Percentiles rank a stretch among this genome's conserved stretches.
These are phyloP conservation scores for Gnatocerus cornutus DNA, from an alignment of 2,888 invertebrate genomes.

Conservation along the genomic window DNA sequence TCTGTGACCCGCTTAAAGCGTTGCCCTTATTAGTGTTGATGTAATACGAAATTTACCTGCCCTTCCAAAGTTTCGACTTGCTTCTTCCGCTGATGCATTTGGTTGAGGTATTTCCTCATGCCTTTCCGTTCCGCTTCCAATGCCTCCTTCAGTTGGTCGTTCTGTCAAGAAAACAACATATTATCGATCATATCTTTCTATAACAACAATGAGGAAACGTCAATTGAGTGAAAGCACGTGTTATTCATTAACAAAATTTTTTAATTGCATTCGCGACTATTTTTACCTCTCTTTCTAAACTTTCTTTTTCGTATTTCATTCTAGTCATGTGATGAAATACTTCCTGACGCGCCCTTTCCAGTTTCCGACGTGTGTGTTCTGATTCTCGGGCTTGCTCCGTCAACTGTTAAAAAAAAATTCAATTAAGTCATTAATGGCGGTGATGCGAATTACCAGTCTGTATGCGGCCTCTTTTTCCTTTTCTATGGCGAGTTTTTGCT, in stretches of 20 bases:
- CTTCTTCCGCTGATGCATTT: constrained; percentile 66
- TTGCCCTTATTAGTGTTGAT: constrained; percentile 50
- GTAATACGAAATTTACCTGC: constrained; percentile 54
- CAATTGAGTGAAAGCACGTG: constrained; percentile 40
- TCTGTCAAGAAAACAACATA: constrained; percentile 66
- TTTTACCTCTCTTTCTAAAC: constrained; percentile 74
- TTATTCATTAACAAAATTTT: constrained; percentile 34
- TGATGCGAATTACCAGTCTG: constrained; percentile 67
- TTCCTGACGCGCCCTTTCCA: constrained; percentile 76
- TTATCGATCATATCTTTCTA: neutral
- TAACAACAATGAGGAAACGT: constrained; percentile 29
- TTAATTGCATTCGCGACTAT: constrained; percentile 18
- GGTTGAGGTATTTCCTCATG: constrained; percentile 69
- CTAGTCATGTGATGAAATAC: constrained; percentile 75
- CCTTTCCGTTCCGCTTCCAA: constrained; percentile 73
- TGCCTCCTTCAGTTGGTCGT: constrained; percentile 74
- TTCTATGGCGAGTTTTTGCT: constrained; percentile 71
- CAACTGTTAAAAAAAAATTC: constrained; percentile 65
- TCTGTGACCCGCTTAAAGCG: constrained; percentile 49
- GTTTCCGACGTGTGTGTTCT: constrained; percentile 73
- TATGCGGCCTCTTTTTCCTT: constrained; percentile 72
- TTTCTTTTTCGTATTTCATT: constrained; percentile 75
- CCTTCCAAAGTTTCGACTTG: constrained; percentile 52
- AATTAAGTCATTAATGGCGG: constrained; percentile 22
- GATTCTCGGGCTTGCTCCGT: constrained; percentile 75